phyloP scores from a whole-genome alignment of 2,797 vertebrate genomes.

The Anguilla obscura region DNA sequence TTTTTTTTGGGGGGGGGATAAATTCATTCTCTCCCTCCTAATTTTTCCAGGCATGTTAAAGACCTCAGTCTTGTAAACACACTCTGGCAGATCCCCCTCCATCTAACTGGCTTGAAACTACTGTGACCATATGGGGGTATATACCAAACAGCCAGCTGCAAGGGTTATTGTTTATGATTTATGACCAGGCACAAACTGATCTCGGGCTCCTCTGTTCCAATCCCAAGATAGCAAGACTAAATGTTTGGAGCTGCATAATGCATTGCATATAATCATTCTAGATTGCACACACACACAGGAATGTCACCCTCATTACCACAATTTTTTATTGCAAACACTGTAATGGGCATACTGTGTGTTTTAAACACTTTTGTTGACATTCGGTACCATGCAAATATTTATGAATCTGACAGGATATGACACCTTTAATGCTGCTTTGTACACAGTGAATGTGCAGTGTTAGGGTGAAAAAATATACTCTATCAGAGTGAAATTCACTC shows the following conservation, averaged over 20 bases:
- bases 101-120: conserved; percentile 50
- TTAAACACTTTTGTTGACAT: neutral
- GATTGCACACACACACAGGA: conserved; percentile 45
- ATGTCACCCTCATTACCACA: neutral
- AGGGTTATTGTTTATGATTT: conserved; percentile 64
- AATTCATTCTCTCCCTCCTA: conserved; percentile 46
- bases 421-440: neutral
- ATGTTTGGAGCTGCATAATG: conserved; percentile 43
- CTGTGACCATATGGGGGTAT: conserved; percentile 50
- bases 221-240: conserved; percentile 54
- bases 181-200: conserved; percentile 59
- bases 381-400: neutral
- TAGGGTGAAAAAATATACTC: neutral
- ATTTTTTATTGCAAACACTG: neutral
- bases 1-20: conserved; percentile 37
- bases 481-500: neutral
- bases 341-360: neutral
- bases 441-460: neutral
- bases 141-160: conserved; percentile 57
- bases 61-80: conserved; percentile 56
- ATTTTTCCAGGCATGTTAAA: conserved; percentile 48
- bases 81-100: conserved; percentile 47
- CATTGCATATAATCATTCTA: conserved; percentile 47
- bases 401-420: neutral
- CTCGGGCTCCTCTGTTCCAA: conserved; percentile 54